Percentiles rank a stretch among this genome's conserved stretches.
phyloP scores from a whole-genome alignment of 92 coral and sea anemone genomes.

The Siderastrea radians region DNA sequence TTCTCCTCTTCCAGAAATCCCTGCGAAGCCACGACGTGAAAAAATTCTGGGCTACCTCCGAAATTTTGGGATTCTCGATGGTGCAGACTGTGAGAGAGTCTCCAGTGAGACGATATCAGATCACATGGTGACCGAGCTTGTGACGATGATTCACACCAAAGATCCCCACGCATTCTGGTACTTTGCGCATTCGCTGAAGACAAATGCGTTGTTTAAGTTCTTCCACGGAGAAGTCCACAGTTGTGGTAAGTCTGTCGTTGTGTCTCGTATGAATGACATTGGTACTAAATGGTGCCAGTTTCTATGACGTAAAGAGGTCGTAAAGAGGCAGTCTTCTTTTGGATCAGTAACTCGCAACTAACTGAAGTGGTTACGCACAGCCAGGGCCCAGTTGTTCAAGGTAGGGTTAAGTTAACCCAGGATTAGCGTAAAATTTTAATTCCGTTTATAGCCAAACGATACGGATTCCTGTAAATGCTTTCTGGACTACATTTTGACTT shows the following conservation, averaged over 20 bases:
- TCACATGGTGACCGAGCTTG: slow-evolving; percentile 36
- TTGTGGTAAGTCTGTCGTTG: slow-evolving; percentile 42
- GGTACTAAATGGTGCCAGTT: no score
- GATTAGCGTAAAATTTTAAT: no score
- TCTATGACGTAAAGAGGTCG: no score
- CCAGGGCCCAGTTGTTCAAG: no score
- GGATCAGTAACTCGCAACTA: no score
- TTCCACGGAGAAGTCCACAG: slow-evolving; percentile 49
- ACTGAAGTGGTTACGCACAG: no score
- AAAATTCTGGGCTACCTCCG: slow-evolving; percentile 34
- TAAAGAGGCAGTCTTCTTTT: no score
- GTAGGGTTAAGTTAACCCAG: no score
- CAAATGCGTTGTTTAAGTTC: slow-evolving; percentile 16
- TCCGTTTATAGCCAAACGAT: no score
- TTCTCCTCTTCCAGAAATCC: slow-evolving; percentile 15
- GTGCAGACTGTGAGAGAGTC: slow-evolving; percentile 37
- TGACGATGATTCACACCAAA: slow-evolving; percentile 31
- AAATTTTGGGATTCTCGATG: slow-evolving; percentile 42
- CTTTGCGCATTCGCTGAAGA: slow-evolving; percentile 44
- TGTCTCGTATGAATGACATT: no score
- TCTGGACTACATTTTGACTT: no score
- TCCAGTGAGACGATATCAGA: slow-evolving; percentile 27
- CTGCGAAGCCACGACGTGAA: slow-evolving; percentile 7
- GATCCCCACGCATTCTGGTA: slow-evolving; percentile 60
- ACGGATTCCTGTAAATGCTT: no score